Percentiles rank a stretch among this genome's conserved stretches.
Conservation (phyloP, 2,797 vertebrate genomes). For the Silurus lanzhouensis region DNA sequence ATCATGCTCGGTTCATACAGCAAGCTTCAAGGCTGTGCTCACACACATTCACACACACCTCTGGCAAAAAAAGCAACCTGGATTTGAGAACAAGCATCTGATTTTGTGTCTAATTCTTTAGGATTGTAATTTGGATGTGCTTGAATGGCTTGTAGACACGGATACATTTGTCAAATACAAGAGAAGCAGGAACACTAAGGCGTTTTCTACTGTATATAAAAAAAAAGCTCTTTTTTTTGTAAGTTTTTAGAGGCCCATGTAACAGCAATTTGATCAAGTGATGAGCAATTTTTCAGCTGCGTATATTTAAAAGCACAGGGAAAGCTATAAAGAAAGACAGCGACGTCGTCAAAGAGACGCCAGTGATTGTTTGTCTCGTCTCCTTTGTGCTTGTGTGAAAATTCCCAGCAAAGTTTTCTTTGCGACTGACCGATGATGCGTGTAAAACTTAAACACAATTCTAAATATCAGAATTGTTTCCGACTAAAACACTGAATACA, state of each 20-base stretch:
- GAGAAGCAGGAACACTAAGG: constrained; percentile 46
- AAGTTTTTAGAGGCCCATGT: constrained; percentile 1
- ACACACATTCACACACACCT: constrained; percentile 10
- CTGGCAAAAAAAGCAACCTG: constrained; percentile 39
- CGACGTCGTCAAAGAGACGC: background rate
- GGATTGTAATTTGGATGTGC: constrained; percentile 24
- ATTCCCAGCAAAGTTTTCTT: constrained; percentile 39
- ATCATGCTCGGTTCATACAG: constrained; percentile 67
- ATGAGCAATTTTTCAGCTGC: constrained; percentile 24
- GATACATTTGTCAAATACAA: constrained; percentile 34
- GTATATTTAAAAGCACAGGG: constrained; percentile 24
- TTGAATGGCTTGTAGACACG: constrained; percentile 44
- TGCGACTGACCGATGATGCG: constrained; percentile 36
- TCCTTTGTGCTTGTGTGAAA: constrained; percentile 53
- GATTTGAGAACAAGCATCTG: background rate
- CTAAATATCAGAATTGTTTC: constrained; percentile 70
- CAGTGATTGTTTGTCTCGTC: constrained; percentile 35
- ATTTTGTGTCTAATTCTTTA: background rate
- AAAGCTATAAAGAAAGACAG: constrained; percentile 22
- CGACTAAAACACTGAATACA: constrained; percentile 33
- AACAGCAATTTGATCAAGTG: constrained; percentile 39
- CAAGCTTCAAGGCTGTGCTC: constrained; percentile 48
- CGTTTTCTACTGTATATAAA: constrained; percentile 28
- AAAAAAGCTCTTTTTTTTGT: background rate
- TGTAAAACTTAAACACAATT: constrained; percentile 62